Base-by-base conservation (phyloP, 2,113 vertebrate species). In the Ceratotherium simum region DNA sequence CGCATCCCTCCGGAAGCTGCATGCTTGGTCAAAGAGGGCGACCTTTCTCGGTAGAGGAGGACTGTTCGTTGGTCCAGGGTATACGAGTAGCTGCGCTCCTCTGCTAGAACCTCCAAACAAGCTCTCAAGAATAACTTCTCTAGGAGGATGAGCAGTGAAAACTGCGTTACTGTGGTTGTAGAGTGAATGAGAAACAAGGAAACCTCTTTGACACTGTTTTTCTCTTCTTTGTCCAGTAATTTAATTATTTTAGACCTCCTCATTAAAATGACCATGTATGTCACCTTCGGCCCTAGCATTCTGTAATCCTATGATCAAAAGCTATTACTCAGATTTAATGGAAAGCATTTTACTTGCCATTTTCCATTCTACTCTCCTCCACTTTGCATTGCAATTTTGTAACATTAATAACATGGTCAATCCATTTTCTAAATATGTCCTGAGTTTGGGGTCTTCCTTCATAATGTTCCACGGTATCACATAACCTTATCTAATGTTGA, bases 241-340 rank as follows among this genome's bases (percentile, higher is more conserved):
- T 96, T 97, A 97, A 95, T 97, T 94, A 97, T 95, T 95, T 87
- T 69, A 87, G 69, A 73, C 51, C 70, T 79, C 69, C 46, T 95
- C 70, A 90, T 97, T 97, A 92, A 96, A 80, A 88, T 97, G 91
- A 95, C 93, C 65, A 78, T 17, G 18, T 65, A 92, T 80, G 64
- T 76, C 90, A 96, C 73, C 56, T 90, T 82, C 2, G 8, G 48
- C 14, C 39, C 51, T 90, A 90, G 2, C 39, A 79, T 85, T 93
- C 76, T 95, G 56, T 94, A 97, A 87, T 93, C 65, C 88, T 92
- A 39, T 88, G 80, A 95, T 92, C 90, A 97, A 86, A 97, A 60
- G 80, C 80, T 96, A 88, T 97, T 94, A 90, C 90, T 95, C 69
- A 88, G 20, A 83, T 95, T 91, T 96, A 95, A 97, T 88, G 85